Conservation (phyloP, 2,888 invertebrate genomes). For the Lycocerus yunnanus region DNA sequence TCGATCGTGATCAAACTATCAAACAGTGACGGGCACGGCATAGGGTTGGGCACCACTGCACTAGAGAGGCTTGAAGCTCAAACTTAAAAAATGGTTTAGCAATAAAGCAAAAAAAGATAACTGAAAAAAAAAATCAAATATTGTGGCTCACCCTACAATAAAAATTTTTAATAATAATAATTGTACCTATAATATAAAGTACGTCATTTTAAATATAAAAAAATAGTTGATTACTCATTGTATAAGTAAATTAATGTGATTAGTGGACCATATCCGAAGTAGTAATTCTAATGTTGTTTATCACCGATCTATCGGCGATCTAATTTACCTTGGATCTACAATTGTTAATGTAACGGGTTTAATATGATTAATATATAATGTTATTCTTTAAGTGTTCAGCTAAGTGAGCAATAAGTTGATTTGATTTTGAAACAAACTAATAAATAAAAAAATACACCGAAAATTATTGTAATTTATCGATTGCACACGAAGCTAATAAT, state of each 20-base stretch:
- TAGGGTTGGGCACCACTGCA: too few species aligned
- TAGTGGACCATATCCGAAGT: constrained; percentile 22
- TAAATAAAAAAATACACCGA: neutral
- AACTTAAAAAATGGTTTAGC: too few species aligned
- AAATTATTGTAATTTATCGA: neutral
- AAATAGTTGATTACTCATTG: constrained; percentile 12
- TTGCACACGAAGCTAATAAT: neutral
- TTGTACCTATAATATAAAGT: neutral
- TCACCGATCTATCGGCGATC: constrained; percentile 12
- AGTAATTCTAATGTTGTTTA: constrained; percentile 23
- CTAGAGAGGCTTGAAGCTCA: too few species aligned
- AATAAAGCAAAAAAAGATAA: too few species aligned
- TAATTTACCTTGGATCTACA: constrained; percentile 11
- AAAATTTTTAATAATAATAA: neutral
- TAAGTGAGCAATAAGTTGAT: neutral
- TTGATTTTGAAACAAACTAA: neutral
- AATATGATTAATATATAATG: neutral
- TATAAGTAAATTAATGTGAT: constrained; percentile 23
- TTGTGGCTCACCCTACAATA: neutral
- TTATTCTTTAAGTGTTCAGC: neutral
- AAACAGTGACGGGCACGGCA: too few species aligned
- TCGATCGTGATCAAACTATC: too few species aligned
- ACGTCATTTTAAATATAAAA: neutral
- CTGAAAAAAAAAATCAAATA: neutral
- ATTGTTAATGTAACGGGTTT: constrained; percentile 16